phyloP scores from a whole-genome alignment of 2,113 vertebrate genomes.

The Pyxicephalus adspersus region DNA sequence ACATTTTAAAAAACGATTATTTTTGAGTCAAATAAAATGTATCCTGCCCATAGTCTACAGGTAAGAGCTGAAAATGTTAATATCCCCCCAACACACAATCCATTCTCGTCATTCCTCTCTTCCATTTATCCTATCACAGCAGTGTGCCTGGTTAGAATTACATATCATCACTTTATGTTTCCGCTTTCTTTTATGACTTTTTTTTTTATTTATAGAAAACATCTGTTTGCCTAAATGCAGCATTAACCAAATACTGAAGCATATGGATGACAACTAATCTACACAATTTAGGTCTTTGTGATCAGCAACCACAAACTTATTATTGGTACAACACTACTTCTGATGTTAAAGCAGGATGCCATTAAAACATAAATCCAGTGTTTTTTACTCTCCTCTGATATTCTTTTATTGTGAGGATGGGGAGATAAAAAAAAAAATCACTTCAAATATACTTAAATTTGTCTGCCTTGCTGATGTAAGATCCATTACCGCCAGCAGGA shows the following conservation, averaged over 20 bases:
- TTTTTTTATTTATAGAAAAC: constrained; percentile 48
- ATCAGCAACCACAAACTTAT: background rate
- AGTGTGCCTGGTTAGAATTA: constrained; percentile 47
- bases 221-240: constrained; percentile 46
- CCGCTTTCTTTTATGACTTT: constrained; percentile 46
- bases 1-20: too few relatives aligned
- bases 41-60: too few relatives aligned
- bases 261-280: constrained; percentile 1
- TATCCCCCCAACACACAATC: background rate
- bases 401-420: too few relatives aligned
- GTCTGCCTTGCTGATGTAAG: too few relatives aligned
- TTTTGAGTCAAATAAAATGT: too few relatives aligned
- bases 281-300: background rate
- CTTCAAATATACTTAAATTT: too few relatives aligned
- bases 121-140: background rate
- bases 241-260: constrained; percentile 32
- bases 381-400: too few relatives aligned
- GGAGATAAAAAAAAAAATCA: too few relatives aligned
- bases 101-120: constrained; percentile 9
- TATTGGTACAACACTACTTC: background rate
- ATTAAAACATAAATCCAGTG: too few relatives aligned
- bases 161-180: constrained; percentile 51
- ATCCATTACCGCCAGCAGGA: too few relatives aligned
- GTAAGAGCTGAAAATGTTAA: too few relatives aligned
- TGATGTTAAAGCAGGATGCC: background rate